Evolutionary conservation across 1,140 invertebrate genomes (phyloP).

Genomic region (Leptinotarsa defecta): DNA sequence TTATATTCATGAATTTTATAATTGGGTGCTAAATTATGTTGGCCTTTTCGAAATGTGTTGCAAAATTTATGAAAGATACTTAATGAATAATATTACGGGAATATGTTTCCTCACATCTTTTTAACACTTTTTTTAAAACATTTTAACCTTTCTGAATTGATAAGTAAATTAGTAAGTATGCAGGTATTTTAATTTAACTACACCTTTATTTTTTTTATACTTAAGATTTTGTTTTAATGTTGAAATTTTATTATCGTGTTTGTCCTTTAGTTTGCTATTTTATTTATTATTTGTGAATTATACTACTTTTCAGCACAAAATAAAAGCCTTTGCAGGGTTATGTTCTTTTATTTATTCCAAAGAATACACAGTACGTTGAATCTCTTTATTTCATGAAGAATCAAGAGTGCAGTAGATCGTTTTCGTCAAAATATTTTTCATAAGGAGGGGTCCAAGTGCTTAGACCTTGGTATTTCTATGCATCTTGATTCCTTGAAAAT

Average conservation of each 20-base stretch:
- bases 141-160: conserved; percentile 32
- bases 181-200: conserved; percentile 16
- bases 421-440: too few relatives aligned
- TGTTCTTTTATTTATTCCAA: not conserved
- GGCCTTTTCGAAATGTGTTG: conserved; percentile 33
- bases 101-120: not conserved
- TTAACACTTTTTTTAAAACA: conserved; percentile 34
- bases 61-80: conserved; percentile 40
- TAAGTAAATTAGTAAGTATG: conserved; percentile 27
- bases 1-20: conserved; percentile 46
- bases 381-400: too few relatives aligned
- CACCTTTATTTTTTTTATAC: conserved; percentile 35
- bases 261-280: conserved; percentile 48
- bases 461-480: too few relatives aligned
- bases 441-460: too few relatives aligned
- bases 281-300: conserved; percentile 52
- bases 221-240: conserved; percentile 48
- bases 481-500: too few relatives aligned
- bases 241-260: conserved; percentile 50
- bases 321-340: conserved; percentile 35
- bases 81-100: conserved; percentile 31
- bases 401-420: too few relatives aligned
- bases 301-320: conserved; percentile 50
- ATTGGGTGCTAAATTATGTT: conserved; percentile 47
- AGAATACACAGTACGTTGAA: too few relatives aligned